These are phyloP conservation scores for Girardinichthys multiradiatus DNA, from an alignment of 2,113 vertebrate genomes.

Conservation along the genomic window DNA sequence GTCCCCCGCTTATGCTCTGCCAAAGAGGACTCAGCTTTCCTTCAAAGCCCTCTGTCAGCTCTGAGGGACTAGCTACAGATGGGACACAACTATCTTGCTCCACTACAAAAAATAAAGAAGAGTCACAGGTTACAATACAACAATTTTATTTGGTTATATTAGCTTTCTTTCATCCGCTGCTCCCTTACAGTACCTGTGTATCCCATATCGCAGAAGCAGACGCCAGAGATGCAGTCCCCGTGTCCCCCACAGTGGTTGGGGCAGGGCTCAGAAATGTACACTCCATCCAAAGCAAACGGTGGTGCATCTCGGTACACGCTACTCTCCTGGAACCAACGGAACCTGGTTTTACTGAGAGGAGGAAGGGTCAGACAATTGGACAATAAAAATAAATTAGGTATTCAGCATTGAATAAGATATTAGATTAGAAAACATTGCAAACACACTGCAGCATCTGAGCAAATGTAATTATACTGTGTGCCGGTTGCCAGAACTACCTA, in stretches of 20 bases:
- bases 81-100: conserved; percentile 94
- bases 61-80: conserved; percentile 86
- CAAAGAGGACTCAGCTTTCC: conserved; percentile 95
- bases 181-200: conserved; percentile 84
- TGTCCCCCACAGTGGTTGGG: conserved; percentile 94
- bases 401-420: not conserved
- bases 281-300: conserved; percentile 91
- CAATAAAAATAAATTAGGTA: not conserved
- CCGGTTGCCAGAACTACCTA: conserved; percentile 82
- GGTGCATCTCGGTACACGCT: conserved; percentile 88
- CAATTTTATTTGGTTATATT: not conserved
- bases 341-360: conserved; percentile 90
- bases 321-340: conserved; percentile 99
- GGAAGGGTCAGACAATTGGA: not conserved
- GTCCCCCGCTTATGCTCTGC: conserved; percentile 92
- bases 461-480: not conserved
- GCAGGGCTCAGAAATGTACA: conserved; percentile 97
- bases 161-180: not conserved
- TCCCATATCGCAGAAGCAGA: conserved; percentile 98
- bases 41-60: conserved; percentile 96
- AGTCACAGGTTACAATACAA: not conserved
- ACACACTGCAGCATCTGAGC: not conserved
- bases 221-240: conserved; percentile 94
- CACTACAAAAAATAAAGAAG: conserved; percentile 71
- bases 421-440: not conserved